Conservation (phyloP, 2,888 invertebrate genomes). For the Protonemura montana region DNA sequence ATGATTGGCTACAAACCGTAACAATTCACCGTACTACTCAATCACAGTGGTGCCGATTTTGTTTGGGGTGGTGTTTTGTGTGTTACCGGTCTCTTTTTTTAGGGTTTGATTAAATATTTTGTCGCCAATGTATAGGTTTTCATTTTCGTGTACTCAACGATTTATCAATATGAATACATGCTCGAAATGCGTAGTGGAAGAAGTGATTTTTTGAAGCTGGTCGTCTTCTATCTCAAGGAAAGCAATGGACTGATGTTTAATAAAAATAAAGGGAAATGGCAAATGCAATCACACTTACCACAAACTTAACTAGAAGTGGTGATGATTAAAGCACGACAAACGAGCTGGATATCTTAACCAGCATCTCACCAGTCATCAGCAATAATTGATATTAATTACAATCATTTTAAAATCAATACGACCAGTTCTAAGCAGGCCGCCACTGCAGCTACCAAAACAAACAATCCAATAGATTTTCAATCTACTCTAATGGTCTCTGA, state of each 20-base stretch:
- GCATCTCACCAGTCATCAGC: neutral
- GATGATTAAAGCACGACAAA: neutral
- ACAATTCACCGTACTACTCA: neutral
- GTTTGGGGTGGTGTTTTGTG: neutral
- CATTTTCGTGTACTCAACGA: too few species aligned
- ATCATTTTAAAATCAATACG: neutral
- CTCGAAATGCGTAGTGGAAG: too few species aligned
- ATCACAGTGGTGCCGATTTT: neutral
- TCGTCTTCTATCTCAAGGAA: too few species aligned
- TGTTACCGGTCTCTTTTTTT: neutral
- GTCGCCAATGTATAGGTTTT: neutral
- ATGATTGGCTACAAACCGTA: conserved; percentile 13
- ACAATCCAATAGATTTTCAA: conserved; percentile 7
- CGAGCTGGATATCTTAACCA: neutral
- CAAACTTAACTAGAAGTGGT: neutral
- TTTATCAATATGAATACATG: too few species aligned
- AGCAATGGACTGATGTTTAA: too few species aligned
- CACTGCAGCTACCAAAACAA: neutral
- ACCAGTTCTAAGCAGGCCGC: neutral
- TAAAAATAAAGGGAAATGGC: neutral
- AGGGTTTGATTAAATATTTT: neutral
- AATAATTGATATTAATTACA: conserved; percentile 4
- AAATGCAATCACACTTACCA: neutral
- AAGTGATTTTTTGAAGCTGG: too few species aligned
- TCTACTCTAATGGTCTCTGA: neutral